Percentiles rank a stretch among this genome's conserved stretches.
Conservation (phyloP, 2,888 invertebrate species). For the Drosophila meridiana region DNA sequence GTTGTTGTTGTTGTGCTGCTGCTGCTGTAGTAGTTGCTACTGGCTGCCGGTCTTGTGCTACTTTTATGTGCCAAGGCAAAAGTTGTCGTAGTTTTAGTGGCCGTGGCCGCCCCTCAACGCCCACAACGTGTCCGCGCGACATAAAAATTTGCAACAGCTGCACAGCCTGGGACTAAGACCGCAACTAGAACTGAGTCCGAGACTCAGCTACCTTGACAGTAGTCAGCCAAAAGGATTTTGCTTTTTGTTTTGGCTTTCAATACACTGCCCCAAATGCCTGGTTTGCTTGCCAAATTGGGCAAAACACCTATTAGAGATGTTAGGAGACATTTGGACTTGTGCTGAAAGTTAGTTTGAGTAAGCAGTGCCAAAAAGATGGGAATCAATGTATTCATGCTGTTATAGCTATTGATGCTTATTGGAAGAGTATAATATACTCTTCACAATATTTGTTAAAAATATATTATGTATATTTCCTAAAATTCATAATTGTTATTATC, state of each 20-base stretch:
- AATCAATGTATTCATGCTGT: no score
- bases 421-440: no score
- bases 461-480: not conserved
- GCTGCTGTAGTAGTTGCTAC: conserved; percentile 26
- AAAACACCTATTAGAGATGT: not conserved
- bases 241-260: conserved; percentile 45
- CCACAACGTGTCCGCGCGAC: conserved; percentile 78
- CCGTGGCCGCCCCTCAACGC: conserved; percentile 37
- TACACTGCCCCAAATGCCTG: conserved; percentile 33
- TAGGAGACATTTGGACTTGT: not conserved
- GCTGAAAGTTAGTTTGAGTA: not conserved
- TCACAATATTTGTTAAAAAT: not conserved
- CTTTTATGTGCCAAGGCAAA: conserved; percentile 76
- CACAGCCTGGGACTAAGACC: conserved; percentile 57
- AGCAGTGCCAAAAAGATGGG: not conserved
- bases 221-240: conserved; percentile 74
- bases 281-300: conserved; percentile 7
- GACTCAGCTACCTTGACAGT: conserved; percentile 71
- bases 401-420: no score
- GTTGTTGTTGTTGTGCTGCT: conserved; percentile 28
- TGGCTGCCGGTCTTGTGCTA: conserved; percentile 48
- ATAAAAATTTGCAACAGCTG: conserved; percentile 80
- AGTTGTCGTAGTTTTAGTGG: conserved; percentile 73
- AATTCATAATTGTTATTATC: not conserved
- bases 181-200: conserved; percentile 40